Conservation (phyloP, 1,140 invertebrate species). For the Drosophila triauraria region DNA sequence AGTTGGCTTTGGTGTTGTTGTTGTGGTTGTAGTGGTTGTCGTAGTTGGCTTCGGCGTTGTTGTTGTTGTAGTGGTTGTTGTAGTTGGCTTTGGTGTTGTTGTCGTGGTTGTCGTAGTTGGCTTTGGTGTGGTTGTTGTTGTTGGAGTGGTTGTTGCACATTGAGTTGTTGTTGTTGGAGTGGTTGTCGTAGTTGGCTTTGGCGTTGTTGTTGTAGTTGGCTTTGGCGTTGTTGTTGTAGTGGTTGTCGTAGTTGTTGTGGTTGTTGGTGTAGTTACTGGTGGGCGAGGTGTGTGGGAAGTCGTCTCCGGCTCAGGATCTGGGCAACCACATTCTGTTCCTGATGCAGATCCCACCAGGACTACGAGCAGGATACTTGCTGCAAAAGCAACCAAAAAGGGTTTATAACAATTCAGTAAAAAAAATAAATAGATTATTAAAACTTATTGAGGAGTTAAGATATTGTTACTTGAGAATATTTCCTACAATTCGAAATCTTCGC, state of each 20-base stretch:
- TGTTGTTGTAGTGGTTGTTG: neutral
- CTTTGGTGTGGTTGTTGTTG: neutral
- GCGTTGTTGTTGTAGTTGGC: neutral
- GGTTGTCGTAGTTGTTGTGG: neutral
- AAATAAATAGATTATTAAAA: no score
- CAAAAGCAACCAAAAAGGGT: neutral
- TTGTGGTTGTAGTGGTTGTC: neutral
- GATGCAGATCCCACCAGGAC: neutral
- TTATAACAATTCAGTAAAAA: neutral
- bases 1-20: neutral
- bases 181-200: neutral
- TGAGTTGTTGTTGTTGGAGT: neutral
- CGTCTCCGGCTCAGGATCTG: neutral
- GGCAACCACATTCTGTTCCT: slow-evolving; percentile 8
- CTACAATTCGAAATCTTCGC: no score
- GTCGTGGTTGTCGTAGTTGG: no score
- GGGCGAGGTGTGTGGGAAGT: no score
- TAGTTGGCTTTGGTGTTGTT: neutral
- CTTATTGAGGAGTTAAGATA: neutral
- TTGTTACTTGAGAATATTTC: no score
- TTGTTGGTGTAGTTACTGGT: neutral
- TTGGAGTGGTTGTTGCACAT: neutral
- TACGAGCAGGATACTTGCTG: slow-evolving; percentile 11
- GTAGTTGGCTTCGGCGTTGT: neutral
- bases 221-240: neutral